Conservation (phyloP, 1,140 invertebrate genomes). For the Temnothorax longispinosus region DNA sequence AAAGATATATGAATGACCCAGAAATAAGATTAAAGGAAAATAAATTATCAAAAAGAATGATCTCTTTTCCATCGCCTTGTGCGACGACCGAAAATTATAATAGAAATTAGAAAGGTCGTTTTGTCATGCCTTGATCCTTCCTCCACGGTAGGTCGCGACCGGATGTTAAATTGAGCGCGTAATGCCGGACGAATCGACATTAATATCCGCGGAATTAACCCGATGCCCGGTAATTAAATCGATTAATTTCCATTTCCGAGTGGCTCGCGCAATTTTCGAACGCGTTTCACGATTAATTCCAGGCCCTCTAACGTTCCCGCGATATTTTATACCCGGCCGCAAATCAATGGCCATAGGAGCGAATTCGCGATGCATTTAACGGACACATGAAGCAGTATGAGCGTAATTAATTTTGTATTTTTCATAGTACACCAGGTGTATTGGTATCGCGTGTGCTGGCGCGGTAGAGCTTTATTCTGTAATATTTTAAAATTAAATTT, state of each 20-base stretch:
- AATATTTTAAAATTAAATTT: conserved; percentile 32
- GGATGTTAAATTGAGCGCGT: conserved; percentile 52
- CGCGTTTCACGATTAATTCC: conserved; percentile 40
- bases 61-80: background rate
- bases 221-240: conserved; percentile 57
- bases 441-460: background rate
- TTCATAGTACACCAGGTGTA: conserved; percentile 19
- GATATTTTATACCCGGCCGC: conserved; percentile 52
- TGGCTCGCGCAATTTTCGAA: conserved; percentile 51
- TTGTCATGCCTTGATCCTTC: background rate
- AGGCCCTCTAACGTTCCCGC: conserved; percentile 33
- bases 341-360: conserved; percentile 42
- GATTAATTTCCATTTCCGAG: conserved; percentile 60
- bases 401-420: conserved; percentile 49
- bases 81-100: conserved; percentile 24
- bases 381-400: conserved; percentile 25
- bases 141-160: background rate
- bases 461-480: background rate
- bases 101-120: conserved; percentile 29
- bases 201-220: conserved; percentile 58
- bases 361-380: conserved; percentile 46
- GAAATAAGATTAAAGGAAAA: background rate
- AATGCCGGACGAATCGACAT: conserved; percentile 57
- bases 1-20: background rate
- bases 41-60: background rate